phyloP scores from a whole-genome alignment of 2,797 vertebrate species.

The Leptatherina wallacei region DNA sequence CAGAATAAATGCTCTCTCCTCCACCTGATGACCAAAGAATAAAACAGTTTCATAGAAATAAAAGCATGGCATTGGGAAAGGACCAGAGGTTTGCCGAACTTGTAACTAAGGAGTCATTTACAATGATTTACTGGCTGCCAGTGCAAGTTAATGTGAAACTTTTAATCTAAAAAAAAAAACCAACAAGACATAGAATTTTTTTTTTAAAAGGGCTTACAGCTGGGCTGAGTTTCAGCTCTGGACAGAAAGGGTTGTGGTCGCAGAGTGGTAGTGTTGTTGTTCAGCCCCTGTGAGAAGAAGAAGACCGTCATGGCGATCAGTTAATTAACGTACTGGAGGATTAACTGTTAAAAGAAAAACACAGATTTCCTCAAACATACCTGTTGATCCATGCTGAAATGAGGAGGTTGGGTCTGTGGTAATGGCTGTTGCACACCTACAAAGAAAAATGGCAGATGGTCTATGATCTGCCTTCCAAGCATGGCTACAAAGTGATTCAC shows the following conservation, averaged over 20 bases:
- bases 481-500: too few species aligned
- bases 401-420: fast-evolving
- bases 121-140: not conserved
- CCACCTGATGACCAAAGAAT: conserved; percentile 1
- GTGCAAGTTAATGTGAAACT: too few species aligned
- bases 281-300: conserved; percentile 22
- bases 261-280: not conserved
- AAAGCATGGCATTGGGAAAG: not conserved
- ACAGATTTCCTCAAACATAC: conserved; percentile 43
- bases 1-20: conserved; percentile 3
- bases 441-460: not conserved
- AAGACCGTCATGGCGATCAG: conserved; percentile 9
- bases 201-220: conserved; percentile 40
- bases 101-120: not conserved
- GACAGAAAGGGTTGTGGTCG: not conserved
- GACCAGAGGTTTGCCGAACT: not conserved
- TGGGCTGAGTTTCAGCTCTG: conserved; percentile 15
- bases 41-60: not conserved
- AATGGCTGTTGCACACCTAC: not conserved
- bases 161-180: too few species aligned
- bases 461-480: not conserved
- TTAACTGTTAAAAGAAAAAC: conserved; percentile 8
- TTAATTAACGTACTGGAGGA: not conserved
- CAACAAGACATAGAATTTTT: too few species aligned
- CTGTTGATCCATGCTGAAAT: conserved; percentile 33